Percentiles rank a stretch among this genome's conserved stretches.
Conservation (phyloP, 2,888 invertebrate genomes). For the Mesorhabditis belari region DNA sequence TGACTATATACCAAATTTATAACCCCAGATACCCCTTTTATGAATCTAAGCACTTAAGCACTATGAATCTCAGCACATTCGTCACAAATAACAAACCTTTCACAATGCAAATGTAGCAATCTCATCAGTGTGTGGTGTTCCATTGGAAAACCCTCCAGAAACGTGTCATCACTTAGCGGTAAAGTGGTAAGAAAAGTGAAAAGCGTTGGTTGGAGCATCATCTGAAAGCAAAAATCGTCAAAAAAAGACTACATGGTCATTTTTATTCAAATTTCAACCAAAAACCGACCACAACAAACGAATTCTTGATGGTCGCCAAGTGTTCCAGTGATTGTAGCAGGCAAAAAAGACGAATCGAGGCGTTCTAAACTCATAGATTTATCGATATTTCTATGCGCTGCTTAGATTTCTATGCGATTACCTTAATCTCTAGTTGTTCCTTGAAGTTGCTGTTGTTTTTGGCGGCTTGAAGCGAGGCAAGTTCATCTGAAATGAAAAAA, state of each 20-base stretch:
- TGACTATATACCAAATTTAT: no score
- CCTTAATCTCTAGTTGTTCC: no score
- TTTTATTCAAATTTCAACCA: background rate
- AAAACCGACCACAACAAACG: background rate
- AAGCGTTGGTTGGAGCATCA: slow-evolving; percentile 37
- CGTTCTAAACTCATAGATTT: no score
- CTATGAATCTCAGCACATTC: no score
- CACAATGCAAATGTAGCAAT: background rate
- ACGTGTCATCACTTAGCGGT: background rate
- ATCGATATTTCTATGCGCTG: no score
- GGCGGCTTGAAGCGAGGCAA: background rate
- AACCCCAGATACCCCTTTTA: no score
- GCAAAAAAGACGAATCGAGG: background rate
- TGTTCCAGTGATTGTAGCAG: background rate
- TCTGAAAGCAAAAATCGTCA: slow-evolving; percentile 22
- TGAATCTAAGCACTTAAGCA: no score
- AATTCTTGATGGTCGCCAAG: background rate
- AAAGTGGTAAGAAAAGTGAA: slow-evolving; percentile 29
- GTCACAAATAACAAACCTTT: background rate
- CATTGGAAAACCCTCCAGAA: background rate
- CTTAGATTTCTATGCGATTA: no score
- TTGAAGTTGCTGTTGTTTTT: no score
- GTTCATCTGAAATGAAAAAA: background rate
- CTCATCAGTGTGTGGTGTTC: background rate
- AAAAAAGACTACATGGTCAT: no score